A percentile compares a stretch with the other conserved stretches of the same genome.
Evolutionary conservation across 1,140 invertebrate genomes (phyloP).

Genomic region (Camponotus pennsylvanicus): DNA sequence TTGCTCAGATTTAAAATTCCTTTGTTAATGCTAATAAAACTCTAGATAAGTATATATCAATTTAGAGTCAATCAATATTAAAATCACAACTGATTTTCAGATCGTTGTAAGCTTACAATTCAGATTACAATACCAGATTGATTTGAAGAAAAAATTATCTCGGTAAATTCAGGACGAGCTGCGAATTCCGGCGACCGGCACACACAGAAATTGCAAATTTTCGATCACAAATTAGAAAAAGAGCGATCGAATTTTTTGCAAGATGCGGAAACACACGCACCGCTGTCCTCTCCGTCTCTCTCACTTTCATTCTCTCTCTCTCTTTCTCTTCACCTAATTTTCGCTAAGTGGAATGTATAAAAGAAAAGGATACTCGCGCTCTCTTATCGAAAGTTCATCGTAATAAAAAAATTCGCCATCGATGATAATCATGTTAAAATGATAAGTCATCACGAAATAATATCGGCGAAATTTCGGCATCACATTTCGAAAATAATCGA

Average conservation of each 20-base stretch:
- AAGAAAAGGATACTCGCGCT: conserved; percentile 66
- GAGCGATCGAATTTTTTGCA: conserved; percentile 63
- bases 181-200: conserved; percentile 48
- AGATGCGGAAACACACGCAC: conserved; percentile 61
- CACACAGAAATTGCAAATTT: conserved; percentile 28
- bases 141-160: conserved; percentile 19
- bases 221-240: conserved; percentile 63
- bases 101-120: background rate
- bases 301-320: conserved; percentile 35
- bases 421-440: conserved; percentile 37
- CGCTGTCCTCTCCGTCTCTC: conserved; percentile 65
- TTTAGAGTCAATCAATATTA: background rate
- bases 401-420: background rate
- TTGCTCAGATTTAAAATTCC: background rate
- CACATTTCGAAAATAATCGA: conserved; percentile 23
- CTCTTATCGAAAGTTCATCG: conserved; percentile 22
- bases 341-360: conserved; percentile 72
- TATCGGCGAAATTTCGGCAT: conserved; percentile 5
- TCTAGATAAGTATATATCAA: conserved; percentile 3
- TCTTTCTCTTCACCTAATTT: conserved; percentile 35
- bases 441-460: conserved; percentile 13
- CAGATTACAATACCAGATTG: conserved; percentile 7
- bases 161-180: conserved; percentile 17
- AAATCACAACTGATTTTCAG: background rate
- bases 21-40: conserved; percentile 32